Evolutionary conservation across 2,113 vertebrate genomes (phyloP).

Genomic region (Apus apus): DNA sequence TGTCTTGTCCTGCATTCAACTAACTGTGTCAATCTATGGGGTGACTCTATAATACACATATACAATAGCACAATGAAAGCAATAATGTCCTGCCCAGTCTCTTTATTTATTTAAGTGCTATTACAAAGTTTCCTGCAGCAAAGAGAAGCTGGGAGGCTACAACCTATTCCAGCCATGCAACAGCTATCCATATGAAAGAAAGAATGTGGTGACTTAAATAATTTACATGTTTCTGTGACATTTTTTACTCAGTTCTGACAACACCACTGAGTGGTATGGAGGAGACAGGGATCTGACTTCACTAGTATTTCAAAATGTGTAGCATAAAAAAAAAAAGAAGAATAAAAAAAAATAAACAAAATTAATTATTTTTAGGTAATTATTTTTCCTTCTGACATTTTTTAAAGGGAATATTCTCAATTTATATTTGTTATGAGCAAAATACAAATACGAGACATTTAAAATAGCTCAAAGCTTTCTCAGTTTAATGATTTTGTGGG

Average conservation of each 20-base stretch:
- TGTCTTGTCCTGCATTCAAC: constrained; percentile 86
- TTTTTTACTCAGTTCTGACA: background rate
- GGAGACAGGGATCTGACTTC: background rate
- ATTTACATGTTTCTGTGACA: background rate
- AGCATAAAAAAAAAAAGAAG: background rate
- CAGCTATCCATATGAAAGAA: constrained; percentile 11
- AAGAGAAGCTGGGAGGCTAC: constrained; percentile 76
- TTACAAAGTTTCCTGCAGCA: constrained; percentile 92
- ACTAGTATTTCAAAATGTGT: background rate
- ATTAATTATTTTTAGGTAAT: background rate
- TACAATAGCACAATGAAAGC: constrained; percentile 94
- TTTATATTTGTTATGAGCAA: constrained; percentile 31
- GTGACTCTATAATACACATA: constrained; percentile 79
- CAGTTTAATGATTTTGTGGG: constrained; percentile 10
- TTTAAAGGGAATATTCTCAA: background rate
- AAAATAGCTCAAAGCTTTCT: constrained; percentile 33
- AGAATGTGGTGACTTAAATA: background rate
- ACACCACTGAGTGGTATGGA: background rate
- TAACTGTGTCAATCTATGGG: constrained; percentile 77
- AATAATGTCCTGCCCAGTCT: constrained; percentile 90
- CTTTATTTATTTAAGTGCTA: constrained; percentile 87
- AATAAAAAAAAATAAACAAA: background rate
- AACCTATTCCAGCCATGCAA: background rate
- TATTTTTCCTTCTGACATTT: constrained; percentile 2
- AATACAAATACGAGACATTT: background rate